These are phyloP conservation scores for Kryptolebias ocellatus DNA, from an alignment of 2,797 vertebrate species.

Conservation along the genomic window DNA sequence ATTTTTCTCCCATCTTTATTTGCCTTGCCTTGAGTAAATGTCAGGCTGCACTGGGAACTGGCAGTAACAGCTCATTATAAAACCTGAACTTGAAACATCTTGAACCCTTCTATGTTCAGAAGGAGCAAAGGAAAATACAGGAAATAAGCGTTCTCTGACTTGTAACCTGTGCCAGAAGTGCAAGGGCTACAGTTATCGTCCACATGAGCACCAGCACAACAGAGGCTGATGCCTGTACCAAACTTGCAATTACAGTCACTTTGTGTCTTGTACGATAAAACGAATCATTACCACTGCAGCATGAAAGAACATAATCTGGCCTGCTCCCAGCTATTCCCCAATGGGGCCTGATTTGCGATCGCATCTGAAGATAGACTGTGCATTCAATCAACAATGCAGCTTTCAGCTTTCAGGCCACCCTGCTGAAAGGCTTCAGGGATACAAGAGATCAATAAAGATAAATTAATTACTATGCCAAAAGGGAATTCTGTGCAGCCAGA, in stretches of 20 bases:
- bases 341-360: conserved; percentile 73
- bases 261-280: conserved; percentile 59
- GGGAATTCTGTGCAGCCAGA: conserved; percentile 56
- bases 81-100: conserved; percentile 56
- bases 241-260: conserved; percentile 62
- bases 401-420: conserved; percentile 70
- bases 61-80: conserved; percentile 61
- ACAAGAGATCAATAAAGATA: conserved; percentile 79
- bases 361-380: conserved; percentile 70
- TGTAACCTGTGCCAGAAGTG: conserved; percentile 10
- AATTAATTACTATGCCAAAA: conserved; percentile 78
- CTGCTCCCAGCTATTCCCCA: conserved; percentile 58
- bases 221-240: conserved; percentile 35
- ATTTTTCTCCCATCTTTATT: conserved; percentile 53
- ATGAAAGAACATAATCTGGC: conserved; percentile 70
- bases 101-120: conserved; percentile 29
- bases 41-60: conserved; percentile 52
- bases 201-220: conserved; percentile 25
- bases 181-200: conserved; percentile 13
- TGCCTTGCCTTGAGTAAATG: conserved; percentile 62
- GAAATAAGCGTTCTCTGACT: conserved; percentile 30
- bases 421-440: conserved; percentile 69
- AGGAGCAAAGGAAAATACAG: conserved; percentile 37
- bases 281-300: conserved; percentile 72
- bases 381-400: conserved; percentile 75